Percentiles rank a stretch among this genome's conserved stretches.
Evolutionary conservation across 2,797 vertebrate genomes (phyloP).

Genomic region (Lacerta bilineata): DNA sequence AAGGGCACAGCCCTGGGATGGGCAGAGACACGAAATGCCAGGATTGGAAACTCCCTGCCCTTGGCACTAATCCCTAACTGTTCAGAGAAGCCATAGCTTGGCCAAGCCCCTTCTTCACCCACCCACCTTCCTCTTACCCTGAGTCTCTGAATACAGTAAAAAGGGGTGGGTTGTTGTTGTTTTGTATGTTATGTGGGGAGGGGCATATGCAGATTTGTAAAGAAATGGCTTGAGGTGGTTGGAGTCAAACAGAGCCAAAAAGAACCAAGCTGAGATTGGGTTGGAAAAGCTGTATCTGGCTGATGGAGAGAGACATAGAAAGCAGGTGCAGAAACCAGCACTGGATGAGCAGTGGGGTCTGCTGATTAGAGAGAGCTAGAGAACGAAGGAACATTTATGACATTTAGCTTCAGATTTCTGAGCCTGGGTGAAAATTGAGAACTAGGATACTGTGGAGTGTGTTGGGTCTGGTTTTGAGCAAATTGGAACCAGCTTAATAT

Average conservation of each 20-base stretch:
- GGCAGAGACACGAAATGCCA: constrained; percentile 3
- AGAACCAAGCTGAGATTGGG: neutral
- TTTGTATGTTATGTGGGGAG: neutral
- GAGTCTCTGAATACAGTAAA: neutral
- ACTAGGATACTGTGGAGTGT: neutral
- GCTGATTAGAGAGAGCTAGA: neutral
- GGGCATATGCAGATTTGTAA: neutral
- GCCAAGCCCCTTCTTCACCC: neutral
- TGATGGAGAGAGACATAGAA: neutral
- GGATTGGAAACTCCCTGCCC: constrained; percentile 20
- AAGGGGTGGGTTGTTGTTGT: neutral
- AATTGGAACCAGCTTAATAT: neutral
- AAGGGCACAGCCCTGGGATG: constrained; percentile 34
- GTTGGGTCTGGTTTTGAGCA: neutral
- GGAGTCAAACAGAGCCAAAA: neutral
- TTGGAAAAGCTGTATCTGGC: neutral
- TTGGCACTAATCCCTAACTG: neutral
- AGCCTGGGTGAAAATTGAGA: neutral
- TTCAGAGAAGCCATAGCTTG: neutral
- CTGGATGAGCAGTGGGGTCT: neutral
- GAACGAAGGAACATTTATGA: neutral
- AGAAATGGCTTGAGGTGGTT: neutral
- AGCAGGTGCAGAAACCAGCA: neutral
- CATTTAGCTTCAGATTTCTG: neutral
- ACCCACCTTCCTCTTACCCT: neutral